phyloP scores from a whole-genome alignment of 2,113 vertebrate species.

The Ondatra zibethicus region DNA sequence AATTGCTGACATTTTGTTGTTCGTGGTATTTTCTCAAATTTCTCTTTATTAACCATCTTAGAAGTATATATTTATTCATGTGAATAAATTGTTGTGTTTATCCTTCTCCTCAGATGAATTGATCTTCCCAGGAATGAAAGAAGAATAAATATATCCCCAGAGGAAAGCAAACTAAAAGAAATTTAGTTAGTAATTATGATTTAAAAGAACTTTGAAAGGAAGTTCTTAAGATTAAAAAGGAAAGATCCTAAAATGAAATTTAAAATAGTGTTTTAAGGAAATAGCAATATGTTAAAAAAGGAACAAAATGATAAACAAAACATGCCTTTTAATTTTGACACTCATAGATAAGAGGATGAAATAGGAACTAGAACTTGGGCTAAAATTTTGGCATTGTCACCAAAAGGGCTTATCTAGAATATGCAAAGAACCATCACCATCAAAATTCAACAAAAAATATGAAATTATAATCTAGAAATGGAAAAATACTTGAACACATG shows the following conservation, averaged over 20 bases:
- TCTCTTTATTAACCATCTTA: neutral
- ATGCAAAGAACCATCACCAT: neutral
- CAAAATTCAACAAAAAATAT: slow-evolving; percentile 3
- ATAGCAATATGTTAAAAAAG: neutral
- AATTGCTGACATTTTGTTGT: neutral
- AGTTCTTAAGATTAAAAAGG: neutral
- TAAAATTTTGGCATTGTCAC: neutral
- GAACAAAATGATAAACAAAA: neutral
- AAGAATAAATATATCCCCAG: neutral
- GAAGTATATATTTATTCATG: neutral
- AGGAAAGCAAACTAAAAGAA: neutral
- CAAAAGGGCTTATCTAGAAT: neutral
- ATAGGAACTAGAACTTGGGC: neutral
- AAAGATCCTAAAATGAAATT: neutral
- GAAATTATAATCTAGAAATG: neutral
- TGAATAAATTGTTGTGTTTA: neutral
- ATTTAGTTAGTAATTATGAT: neutral
- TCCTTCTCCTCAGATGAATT: neutral
- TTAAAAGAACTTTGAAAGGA: neutral
- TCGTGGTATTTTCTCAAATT: neutral
- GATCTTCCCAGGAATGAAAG: neutral
- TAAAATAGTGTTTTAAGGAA: neutral
- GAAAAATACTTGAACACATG: neutral
- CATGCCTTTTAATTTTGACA: neutral
- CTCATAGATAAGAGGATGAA: neutral